These are phyloP conservation scores for Gymnobelideus leadbeateri DNA, from an alignment of 2,113 vertebrate genomes.

Conservation along the genomic window DNA sequence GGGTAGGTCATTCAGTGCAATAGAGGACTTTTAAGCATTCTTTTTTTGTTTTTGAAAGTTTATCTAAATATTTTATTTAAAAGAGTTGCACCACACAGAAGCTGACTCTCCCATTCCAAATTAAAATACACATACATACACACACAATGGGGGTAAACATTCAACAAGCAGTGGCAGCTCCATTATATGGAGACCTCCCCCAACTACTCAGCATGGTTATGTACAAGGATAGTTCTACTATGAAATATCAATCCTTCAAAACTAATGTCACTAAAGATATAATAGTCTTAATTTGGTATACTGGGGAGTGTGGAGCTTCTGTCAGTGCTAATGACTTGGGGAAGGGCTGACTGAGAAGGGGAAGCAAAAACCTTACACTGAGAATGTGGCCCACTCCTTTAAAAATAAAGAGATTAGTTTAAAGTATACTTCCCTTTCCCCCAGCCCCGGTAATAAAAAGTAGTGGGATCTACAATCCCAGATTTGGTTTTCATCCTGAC, in stretches of 20 bases:
- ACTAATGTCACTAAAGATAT: slow-evolving; percentile 68
- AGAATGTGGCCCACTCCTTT: slow-evolving; percentile 63
- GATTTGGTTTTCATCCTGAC: slow-evolving; percentile 53
- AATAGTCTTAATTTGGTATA: slow-evolving; percentile 73
- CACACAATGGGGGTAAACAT: slow-evolving; percentile 59
- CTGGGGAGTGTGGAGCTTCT: slow-evolving; percentile 58
- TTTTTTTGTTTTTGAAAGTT: no score
- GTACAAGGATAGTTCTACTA: slow-evolving; percentile 70
- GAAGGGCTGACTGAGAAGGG: neutral
- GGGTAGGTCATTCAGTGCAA: no score
- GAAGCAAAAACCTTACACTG: slow-evolving; percentile 67
- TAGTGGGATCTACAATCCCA: slow-evolving; percentile 61
- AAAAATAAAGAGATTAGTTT: slow-evolving; percentile 72
- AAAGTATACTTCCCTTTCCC: slow-evolving; percentile 58
- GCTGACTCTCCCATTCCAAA: slow-evolving; percentile 72
- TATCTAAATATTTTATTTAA: slow-evolving; percentile 80
- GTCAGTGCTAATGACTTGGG: slow-evolving; percentile 58
- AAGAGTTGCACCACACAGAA: slow-evolving; percentile 78
- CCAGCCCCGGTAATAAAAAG: slow-evolving; percentile 71
- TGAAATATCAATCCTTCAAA: slow-evolving; percentile 71
- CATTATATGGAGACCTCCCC: slow-evolving; percentile 25
- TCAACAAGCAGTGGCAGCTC: slow-evolving; percentile 48
- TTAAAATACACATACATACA: slow-evolving; percentile 36
- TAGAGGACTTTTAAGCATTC: no score
- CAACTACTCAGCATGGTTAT: slow-evolving; percentile 59